Base-by-base conservation (phyloP, 2,888 invertebrate species). In the Caenorhabditis panamensis region DNA sequence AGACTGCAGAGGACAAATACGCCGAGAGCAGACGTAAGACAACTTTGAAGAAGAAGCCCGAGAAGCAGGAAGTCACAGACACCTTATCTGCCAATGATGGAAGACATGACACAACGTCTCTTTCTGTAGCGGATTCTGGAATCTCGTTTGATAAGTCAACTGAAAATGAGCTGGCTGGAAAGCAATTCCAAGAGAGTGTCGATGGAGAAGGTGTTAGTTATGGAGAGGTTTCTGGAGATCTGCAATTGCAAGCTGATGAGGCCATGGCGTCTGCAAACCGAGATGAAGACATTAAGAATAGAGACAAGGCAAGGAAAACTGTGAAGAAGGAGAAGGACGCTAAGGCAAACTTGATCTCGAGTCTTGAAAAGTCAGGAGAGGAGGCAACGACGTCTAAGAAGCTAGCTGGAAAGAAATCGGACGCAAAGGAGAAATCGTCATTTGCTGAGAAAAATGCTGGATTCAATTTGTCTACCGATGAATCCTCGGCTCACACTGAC, bases 41-140 rank as follows among this genome's bases (percentile, higher is more conserved):
- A 0, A 58, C 54, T 4, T n/a, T 79, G 67, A 79, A 68, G 28
- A 78, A 78, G 49, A 79, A 79, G 16, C 61, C 66, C 13, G 62
- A 67, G 22, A 67, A 68, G 31, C 24, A 54, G 37, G 0, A 31
- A 41, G 64, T 56, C 3, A 56, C 49, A 3, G 64, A 58, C 24
- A 64, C 68, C 6, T 36, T 66, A 1, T 47, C 56, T 5, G 53
- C 51, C 13, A 26, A n/a, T n/a, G 41, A 59, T 26, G 68, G 61
- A 26, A 24, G 67, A 58, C 67, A 67, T 24, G 79, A 79, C 28
- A 72, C 79, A 16, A 64, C 68, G 3, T 68, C 67, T n/a, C 47
- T 79, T 0, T 79, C 79, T 16, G 79, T 73, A 36, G 79, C 79
- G 4, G 79, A 79, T 59, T 79, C 79, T 16, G 79, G 73, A 53